Evolutionary conservation across 2,888 invertebrate genomes (phyloP), one percentile per base, ranked within the genome.

Genomic region (Andrena dorsata): DNA sequence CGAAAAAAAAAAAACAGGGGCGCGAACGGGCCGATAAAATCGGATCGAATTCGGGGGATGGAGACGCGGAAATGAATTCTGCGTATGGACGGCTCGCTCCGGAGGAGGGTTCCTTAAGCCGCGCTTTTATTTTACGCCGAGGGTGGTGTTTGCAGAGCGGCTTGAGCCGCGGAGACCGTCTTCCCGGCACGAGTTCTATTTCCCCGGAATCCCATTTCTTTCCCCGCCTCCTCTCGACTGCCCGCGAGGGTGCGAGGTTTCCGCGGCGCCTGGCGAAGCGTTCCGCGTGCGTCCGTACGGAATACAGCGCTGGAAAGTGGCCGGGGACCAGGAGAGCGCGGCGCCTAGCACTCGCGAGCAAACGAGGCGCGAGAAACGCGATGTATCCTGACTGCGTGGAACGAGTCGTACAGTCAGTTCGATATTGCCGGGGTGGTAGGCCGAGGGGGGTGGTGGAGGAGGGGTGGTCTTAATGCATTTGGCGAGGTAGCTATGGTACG

Each of bases 381-480:
- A 49, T 80, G 80, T 76, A 79, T 85, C 70, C 78, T 61, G 75
- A 66, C 74, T 68, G 69, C 35, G 61, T 49, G 47, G 47, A 68
- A 74, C 68, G 64, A 71, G 83, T 80, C 71, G 73, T 69, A 76
- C 83, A 87, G 90, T 86, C 88, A 90, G 90, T 91, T 91, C 91
- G 88, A 91, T 91, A 92, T 91, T 89, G 87, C 87, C 82, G 79
- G 86, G 84, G 86, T 87, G 72, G 41, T 41, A 41, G 85, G 60
- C 20, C 20, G 23, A 2, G 7, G 23, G 65, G 32, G n/a, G 63
- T 41, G 60, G 47, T 51, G 63, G 41, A 7, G 56, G 86, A 84
- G 88, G 88, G 92, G 89, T 89, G 91, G 90, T 91, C 92, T 93
- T 93, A 93, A 93, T 93, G 93, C 93, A 93, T 93, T 93, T 93